Base-by-base conservation (phyloP, 2,888 invertebrate species). In the Tipula unca region DNA sequence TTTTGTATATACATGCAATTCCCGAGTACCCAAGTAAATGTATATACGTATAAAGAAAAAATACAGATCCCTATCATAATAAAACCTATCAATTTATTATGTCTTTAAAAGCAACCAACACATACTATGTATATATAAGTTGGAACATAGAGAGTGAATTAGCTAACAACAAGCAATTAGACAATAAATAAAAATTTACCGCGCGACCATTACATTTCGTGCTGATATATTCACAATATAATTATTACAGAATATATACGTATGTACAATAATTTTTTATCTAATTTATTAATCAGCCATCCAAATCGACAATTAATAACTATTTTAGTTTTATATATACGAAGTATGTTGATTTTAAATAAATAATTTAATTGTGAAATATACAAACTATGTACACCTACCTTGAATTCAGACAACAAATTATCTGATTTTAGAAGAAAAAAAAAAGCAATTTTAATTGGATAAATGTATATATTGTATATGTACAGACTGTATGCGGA, bases 51-150 rank as follows among this genome's bases (percentile, higher is more conserved):
- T 39, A 10, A 13, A 39, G 10, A 13, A 39, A 69, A 25, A 69
- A 10, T 25, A 69, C 25, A 69, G 69, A 69, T 69, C 25, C 69
- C 69, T 25, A 69, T 69, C 69, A 25, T 69, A 69, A 69, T 69
- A 69, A 69, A 69, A 69, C 69, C 69, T 69, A 69, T 69, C 69
- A 69, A 69, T 69, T 69, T 69, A 69, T 69, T 69, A 69, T 69
- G 69, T 25, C 25, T 69, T 69, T 25, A 25, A 69, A 69, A 69
- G 2, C 69, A 69, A 69, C 69, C 69, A 69, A 69, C 25, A 69
- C 25, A 69, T 25, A 25, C 32, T 6, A 32, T 32, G 5, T 32
- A 32, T 32, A 32, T 32, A 10, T 69, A n/a, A 25, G 69, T 20
- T 69, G 69, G 69, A 10, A 25, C 10, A n/a, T n/a, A n/a, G n/a